Conservation (phyloP, 2,888 invertebrate species). For the Lycia hirtaria region DNA sequence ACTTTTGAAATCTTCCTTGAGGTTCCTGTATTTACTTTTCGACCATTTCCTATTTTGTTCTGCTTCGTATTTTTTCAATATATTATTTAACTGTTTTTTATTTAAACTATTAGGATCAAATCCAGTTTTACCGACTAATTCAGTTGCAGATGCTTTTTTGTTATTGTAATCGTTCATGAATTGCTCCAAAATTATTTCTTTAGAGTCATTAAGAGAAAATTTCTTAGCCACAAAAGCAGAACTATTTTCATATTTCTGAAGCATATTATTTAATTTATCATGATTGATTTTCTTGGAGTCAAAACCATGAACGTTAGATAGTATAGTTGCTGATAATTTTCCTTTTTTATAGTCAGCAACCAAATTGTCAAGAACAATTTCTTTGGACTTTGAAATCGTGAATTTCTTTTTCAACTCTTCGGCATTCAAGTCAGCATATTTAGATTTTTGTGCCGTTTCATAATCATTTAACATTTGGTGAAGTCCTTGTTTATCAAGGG, state of each 20-base stretch:
- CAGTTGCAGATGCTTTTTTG: neutral
- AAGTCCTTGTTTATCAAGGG: conserved; percentile 33
- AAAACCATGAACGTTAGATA: conserved; percentile 45
- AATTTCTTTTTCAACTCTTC: conserved; percentile 45
- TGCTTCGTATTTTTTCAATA: conserved; percentile 5
- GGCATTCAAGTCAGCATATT: conserved; percentile 25
- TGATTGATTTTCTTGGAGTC: conserved; percentile 45
- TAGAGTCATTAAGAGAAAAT: conserved; percentile 19
- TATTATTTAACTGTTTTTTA: neutral
- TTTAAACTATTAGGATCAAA: conserved; percentile 2
- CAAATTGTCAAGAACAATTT: conserved; percentile 35
- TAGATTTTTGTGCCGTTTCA: conserved; percentile 22
- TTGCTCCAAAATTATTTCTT: conserved; percentile 28
- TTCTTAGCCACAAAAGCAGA: conserved; percentile 21
- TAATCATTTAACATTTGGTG: conserved; percentile 32
- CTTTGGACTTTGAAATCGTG: conserved; percentile 34
- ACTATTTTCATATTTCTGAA: conserved; percentile 40
- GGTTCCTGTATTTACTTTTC: neutral
- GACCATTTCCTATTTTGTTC: neutral
- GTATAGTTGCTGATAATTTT: conserved; percentile 42
- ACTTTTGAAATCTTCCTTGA: conserved; percentile 3
- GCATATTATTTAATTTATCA: conserved; percentile 41
- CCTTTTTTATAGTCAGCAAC: conserved; percentile 42
- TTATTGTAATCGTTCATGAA: conserved; percentile 18
- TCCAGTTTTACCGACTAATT: neutral